Conservation (phyloP, 1,140 invertebrate genomes). For the Bicyclus anynana region DNA sequence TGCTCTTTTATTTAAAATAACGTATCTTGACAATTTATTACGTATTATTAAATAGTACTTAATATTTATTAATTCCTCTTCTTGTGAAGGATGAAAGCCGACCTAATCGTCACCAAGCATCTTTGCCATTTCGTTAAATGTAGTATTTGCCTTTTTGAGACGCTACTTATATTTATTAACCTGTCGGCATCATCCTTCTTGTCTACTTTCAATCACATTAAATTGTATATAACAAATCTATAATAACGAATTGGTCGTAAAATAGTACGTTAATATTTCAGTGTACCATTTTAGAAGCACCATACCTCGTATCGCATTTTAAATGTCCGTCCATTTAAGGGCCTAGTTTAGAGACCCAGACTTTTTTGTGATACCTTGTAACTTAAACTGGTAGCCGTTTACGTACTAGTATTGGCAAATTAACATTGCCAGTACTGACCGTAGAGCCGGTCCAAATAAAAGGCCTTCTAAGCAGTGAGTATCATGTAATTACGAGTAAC, state of each 20-base stretch:
- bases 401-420: constrained; percentile 5
- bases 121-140: too few relatives aligned
- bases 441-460: neutral
- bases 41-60: too few relatives aligned
- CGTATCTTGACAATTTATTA: too few relatives aligned
- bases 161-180: neutral
- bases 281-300: neutral
- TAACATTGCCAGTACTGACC: constrained; percentile 7
- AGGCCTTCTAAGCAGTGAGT: neutral
- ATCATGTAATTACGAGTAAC: neutral
- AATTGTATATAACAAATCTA: neutral
- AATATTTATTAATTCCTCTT: too few relatives aligned
- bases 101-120: too few relatives aligned
- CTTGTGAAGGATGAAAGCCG: too few relatives aligned
- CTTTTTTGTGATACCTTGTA: neutral
- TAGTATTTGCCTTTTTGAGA: too few relatives aligned
- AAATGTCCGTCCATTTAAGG: constrained; percentile 10
- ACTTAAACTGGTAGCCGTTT: neutral
- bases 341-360: constrained; percentile 10
- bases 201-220: neutral
- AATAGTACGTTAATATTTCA: neutral
- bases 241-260: neutral
- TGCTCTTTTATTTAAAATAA: too few relatives aligned
- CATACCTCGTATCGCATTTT: neutral
- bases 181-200: neutral